These are phyloP conservation scores for Camelus bactrianus DNA, from an alignment of 2,113 vertebrate species.

Conservation along the genomic window DNA sequence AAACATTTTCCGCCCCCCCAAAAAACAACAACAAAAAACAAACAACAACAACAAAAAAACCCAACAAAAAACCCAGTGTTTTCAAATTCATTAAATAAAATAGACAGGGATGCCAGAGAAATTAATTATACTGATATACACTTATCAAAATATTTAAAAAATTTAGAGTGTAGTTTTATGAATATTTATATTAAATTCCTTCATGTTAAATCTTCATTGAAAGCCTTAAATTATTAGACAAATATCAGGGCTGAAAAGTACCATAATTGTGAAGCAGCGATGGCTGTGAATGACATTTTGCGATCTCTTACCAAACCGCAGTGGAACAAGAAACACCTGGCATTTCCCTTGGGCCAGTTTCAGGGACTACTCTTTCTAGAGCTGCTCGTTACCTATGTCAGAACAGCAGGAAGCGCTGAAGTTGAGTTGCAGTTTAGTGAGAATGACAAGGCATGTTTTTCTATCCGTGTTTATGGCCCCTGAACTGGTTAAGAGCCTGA, in stretches of 20 bases:
- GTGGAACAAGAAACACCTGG: neutral
- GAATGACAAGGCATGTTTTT: neutral
- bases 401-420: neutral
- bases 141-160: slow-evolving; percentile 5
- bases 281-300: neutral
- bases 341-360: neutral
- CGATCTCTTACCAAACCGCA: neutral
- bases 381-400: neutral
- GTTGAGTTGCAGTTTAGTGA: neutral
- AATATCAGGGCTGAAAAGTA: neutral
- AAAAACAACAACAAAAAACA: no score
- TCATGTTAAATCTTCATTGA: neutral
- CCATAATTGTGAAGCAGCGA: neutral
- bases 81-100: neutral
- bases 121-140: neutral
- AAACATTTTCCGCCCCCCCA: no score
- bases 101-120: neutral
- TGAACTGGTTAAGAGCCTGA: neutral
- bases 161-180: neutral
- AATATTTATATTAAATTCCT: neutral
- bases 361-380: neutral
- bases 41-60: no score
- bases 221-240: neutral
- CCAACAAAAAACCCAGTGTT: neutral
- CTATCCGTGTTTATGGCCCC: neutral